Base-by-base conservation (phyloP, 2,888 invertebrate genomes). In the Alloscopus bannaensis region DNA sequence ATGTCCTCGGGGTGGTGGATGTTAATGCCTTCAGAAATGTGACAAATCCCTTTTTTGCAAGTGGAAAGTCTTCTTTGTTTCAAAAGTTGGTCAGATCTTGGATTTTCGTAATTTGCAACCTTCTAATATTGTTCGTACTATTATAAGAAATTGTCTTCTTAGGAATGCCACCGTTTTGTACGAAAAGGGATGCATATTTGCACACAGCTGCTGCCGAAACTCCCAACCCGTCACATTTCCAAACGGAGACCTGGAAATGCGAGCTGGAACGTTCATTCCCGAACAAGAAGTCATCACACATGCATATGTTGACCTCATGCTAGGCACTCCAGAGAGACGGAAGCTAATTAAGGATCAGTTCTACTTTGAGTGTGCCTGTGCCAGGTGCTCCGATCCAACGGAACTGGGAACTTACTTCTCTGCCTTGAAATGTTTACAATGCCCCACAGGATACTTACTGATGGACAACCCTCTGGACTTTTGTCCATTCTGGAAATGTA, bases 151-250 rank as follows among this genome's bases (percentile, higher is more conserved):
- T n/a, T 28, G 40, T 47, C 47, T 45, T 40, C 52, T 36, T 50
- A 84, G 84, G 59, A 82, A 82, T 60, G 82, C 81, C 20, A 79
- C 81, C 18, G 71, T 75, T 16, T 45, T 84, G 0, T 84, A 81
- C 31, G 57, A 26, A 40, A 71, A 73, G 16, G 79, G 81, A 26
- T 68, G 80, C 29, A 72, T 82, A 69, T 71, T 79, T 18, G 78
- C 82, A 24, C 84, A 84, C 64, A 69, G 79, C 47, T 84, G 84
- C 55, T 55, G 69, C 11, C 60, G 82, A 16, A 84, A 82, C 55
- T 69, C 77, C 6, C 81, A 77, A 20, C 81, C 81, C n/a, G 42
- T 71, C 28, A 76, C 76, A 13, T 45, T 64, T n/a, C 40, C 70
- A 1, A 59, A 59, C 20, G 81, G 81, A 3, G 18, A 50, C 2